Base-by-base conservation (phyloP, 2,113 vertebrate species). In the Oncorhynchus kisutch region DNA sequence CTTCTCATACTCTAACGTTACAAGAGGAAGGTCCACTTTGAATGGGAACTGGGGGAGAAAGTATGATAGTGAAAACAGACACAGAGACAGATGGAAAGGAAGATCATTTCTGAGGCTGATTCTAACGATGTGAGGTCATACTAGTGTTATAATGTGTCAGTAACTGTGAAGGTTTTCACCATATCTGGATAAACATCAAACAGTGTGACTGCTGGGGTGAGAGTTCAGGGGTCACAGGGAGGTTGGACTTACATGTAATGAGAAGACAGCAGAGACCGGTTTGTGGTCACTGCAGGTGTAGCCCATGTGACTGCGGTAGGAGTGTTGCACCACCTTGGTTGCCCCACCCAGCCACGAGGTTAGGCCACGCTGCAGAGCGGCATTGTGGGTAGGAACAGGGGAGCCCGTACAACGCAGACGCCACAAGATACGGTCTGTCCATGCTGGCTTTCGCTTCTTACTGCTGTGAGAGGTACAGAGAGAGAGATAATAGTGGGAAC, bases 361-460 rank as follows among this genome's bases (percentile, higher is more conserved):
- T 0, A 93, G 85, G 20, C 91, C 92, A 34, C 93, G 92, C 83
- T 94, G 93, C 83, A 85, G 86, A 4, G 90, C 86, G 66, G 95
- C 92, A 0, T 92, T 94, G 20, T 89, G 90, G 20, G 93, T 92
- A 1, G 92, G 88, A 20, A 92, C 93, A 0, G 94, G 91, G 1
- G 90, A 92, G 6, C 92, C 83, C 0, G 94, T 94, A 27, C 92
- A 78, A 71, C 97, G 97, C 66, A 96, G 95, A 86, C 95, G 97
- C 98, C 98, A 99, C 51, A 99, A 92, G 84, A 99, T 97, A 1
- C 98, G 95, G 81, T 99, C 98, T 0, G 98, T 99, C 98, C 98
- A 99, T 24, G 98, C 98, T 7, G 98, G 98, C 87, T 99, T 99
- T 77, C 98, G 92, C 82, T 98, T 99, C 90, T 99, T 99, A 48